Evolutionary conservation across 2,888 invertebrate species (phyloP).

Genomic region (Scrobipalpa costella): DNA sequence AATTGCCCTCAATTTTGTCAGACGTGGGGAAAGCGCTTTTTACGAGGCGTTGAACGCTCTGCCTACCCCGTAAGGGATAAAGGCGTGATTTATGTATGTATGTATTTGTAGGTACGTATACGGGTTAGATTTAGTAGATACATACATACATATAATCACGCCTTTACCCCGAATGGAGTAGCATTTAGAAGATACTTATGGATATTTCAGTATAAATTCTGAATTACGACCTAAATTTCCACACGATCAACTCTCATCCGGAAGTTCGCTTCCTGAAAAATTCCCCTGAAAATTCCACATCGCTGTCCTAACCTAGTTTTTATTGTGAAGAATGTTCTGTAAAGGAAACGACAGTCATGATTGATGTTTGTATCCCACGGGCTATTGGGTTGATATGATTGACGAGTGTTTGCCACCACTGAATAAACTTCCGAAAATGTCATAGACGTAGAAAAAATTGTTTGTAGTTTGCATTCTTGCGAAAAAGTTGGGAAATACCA

Average conservation of each 20-base stretch:
- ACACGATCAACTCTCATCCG: neutral
- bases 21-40: no score
- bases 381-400: slow-evolving; percentile 16
- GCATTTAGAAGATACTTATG: no score
- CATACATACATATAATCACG: no score
- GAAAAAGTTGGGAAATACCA: neutral
- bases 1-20: no score
- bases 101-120: no score
- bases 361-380: slow-evolving; percentile 19
- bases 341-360: slow-evolving; percentile 6
- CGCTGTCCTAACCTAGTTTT: slow-evolving; percentile 4
- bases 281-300: neutral
- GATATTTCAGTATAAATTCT: no score
- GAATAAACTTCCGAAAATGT: neutral
- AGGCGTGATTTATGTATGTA: no score
- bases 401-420: slow-evolving; percentile 10
- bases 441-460: neutral
- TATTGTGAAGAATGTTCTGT: slow-evolving; percentile 9
- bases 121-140: no score
- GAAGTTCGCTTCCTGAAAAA: slow-evolving; percentile 5
- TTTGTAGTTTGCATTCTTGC: slow-evolving; percentile 4
- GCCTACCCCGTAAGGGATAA: no score
- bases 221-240: neutral
- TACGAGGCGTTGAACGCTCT: no score
- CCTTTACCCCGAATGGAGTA: no score